These are phyloP conservation scores for Bombus confusus DNA, from an alignment of 1,140 invertebrate genomes.

Conservation along the genomic window DNA sequence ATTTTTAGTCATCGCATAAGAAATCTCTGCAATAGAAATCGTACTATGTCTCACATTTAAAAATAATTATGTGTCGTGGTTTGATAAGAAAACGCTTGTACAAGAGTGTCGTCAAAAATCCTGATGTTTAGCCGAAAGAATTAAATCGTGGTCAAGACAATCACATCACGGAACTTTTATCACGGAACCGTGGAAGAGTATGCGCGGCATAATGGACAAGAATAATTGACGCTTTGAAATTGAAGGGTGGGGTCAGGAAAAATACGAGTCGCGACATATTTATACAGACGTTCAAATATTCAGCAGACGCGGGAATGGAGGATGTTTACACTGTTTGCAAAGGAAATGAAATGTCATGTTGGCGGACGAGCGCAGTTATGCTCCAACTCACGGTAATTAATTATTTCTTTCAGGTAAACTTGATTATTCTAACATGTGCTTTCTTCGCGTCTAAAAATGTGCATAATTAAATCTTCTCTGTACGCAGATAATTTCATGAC, in stretches of 20 bases:
- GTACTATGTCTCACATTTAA: neutral
- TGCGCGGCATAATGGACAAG: neutral
- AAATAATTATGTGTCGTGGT: neutral
- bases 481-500: neutral
- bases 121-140: neutral
- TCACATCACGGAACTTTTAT: neutral
- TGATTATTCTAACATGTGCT: conserved; percentile 20
- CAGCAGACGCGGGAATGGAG: conserved; percentile 14
- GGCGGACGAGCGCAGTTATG: conserved; percentile 1
- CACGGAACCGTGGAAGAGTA: neutral
- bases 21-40: too few species aligned
- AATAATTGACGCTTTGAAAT: conserved; percentile 7
- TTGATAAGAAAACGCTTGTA: too few species aligned
- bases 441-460: too few species aligned
- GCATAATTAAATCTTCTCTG: neutral
- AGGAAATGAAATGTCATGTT: conserved; percentile 33
- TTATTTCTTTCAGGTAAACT: conserved; percentile 30
- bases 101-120: neutral
- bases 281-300: conserved; percentile 39
- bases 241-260: neutral
- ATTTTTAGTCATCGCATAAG: too few species aligned
- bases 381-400: neutral
- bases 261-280: conserved; percentile 35
- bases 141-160: neutral
- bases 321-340: conserved; percentile 21